A percentile compares a stretch with the other conserved stretches of the same genome.
phyloP scores from a whole-genome alignment of 2,113 vertebrate genomes.

The Lagopus leucura region DNA sequence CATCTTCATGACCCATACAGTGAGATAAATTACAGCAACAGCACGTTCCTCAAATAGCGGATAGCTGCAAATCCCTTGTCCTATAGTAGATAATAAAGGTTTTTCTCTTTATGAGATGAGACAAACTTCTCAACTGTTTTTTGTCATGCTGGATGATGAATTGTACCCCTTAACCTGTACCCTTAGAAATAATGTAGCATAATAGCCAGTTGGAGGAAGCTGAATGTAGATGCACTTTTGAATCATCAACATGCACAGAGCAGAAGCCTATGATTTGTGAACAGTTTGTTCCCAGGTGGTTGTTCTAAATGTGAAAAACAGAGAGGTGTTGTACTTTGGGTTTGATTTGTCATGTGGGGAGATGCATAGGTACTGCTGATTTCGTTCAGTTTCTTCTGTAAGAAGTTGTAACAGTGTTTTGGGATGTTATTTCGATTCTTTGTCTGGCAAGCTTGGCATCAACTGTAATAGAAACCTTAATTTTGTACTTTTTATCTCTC shows the following conservation, averaged over 20 bases:
- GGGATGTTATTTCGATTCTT: neutral
- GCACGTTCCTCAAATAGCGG: constrained; percentile 69
- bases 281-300: constrained; percentile 38
- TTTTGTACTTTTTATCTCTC: neutral
- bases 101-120: constrained; percentile 65
- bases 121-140: constrained; percentile 50
- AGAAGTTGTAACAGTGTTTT: neutral
- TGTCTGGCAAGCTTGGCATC: neutral
- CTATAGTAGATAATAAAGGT: constrained; percentile 54
- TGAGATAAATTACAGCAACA: constrained; percentile 73
- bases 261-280: constrained; percentile 13
- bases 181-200: neutral
- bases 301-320: constrained; percentile 67
- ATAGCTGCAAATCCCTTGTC: constrained; percentile 72
- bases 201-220: constrained; percentile 2
- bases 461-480: neutral
- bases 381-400: constrained; percentile 40
- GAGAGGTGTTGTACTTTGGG: constrained; percentile 61
- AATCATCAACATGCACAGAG: constrained; percentile 7
- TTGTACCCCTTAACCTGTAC: neutral
- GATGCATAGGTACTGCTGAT: neutral
- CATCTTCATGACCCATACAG: constrained; percentile 71
- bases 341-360: constrained; percentile 10
- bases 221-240: neutral
- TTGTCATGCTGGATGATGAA: constrained; percentile 15